Evolutionary conservation across 2,888 invertebrate genomes (phyloP), one percentile per base, ranked within the genome.

Genomic region (Abrostola triplasia): DNA sequence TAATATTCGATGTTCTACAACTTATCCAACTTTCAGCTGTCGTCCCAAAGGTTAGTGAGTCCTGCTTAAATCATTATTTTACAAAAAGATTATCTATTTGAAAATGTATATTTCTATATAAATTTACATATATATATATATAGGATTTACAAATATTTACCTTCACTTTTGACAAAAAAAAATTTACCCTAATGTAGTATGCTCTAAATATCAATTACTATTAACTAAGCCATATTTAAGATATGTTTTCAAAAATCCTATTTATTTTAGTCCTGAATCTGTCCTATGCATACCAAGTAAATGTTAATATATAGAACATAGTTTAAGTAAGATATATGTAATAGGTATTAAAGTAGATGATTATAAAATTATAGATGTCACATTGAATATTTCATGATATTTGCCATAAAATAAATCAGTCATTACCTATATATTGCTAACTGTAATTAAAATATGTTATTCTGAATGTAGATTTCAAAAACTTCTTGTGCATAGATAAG

Each of bases 41-140:
- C 74, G 78, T 83, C 79, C 81, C 80, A 82, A 88, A 86, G 85
- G 88, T 88, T 88, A 89, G 90, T 88, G 86, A 88, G 71, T 79
- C 70, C 62, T 75, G 73, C 76, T 70, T 62, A 66, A 71, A 56
- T 62, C 66, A 63, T 67, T 59, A 57, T 58, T 70, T 73, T 64
- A 64, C 64, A 68, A 59, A 64, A 49, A 50, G 68, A 70, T 35
- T 76, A 36, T n/a, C n/a, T n/a, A n/a, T 64, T 63, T 68, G 36
- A 58, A 70, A 74, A 56, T 50, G 53, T 70, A 60, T 67, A 72
- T 78, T 81, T 78, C 48, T 72, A 59, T 70, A 76, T 51, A 65
- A 36, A 60, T 63, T 62, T 76, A 79, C 64, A 70, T 38, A 47
- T n/a, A n/a, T n/a, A n/a, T n/a, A n/a, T n/a, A n/a, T n/a, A 42